Percentiles rank a stretch among this genome's conserved stretches.
phyloP scores from a whole-genome alignment of 2,888 invertebrate species.

The Caenorhabditis angaria region DNA sequence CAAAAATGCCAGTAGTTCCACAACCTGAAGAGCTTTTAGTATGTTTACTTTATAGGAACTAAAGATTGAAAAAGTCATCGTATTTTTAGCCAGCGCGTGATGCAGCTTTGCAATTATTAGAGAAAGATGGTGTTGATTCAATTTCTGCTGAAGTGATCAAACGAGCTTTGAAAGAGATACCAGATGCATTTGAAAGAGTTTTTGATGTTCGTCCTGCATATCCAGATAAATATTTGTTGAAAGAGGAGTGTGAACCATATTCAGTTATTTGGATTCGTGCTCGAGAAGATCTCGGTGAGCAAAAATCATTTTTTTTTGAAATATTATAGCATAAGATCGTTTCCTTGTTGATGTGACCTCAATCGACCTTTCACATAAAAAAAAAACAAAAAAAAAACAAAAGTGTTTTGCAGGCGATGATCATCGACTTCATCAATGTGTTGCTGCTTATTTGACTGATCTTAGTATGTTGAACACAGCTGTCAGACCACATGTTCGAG shows the following conservation, averaged over 20 bases:
- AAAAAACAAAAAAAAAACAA: neutral
- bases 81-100: constrained; percentile 26
- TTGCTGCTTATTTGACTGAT: constrained; percentile 50
- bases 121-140: constrained; percentile 32
- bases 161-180: constrained; percentile 44
- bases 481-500: constrained; percentile 56
- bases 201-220: constrained; percentile 48
- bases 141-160: constrained; percentile 27
- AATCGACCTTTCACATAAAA: too few relatives aligned
- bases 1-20: constrained; percentile 57
- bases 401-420: constrained; percentile 26
- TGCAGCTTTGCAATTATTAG: constrained; percentile 38
- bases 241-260: constrained; percentile 38
- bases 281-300: constrained; percentile 41
- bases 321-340: neutral
- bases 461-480: constrained; percentile 50
- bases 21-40: constrained; percentile 49
- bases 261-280: constrained; percentile 46
- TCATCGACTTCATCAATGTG: constrained; percentile 45
- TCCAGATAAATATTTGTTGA: constrained; percentile 45
- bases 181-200: constrained; percentile 51
- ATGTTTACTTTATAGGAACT: neutral
- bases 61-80: neutral
- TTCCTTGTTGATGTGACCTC: too few relatives aligned
- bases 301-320: neutral